phyloP scores from a whole-genome alignment of 2,888 invertebrate genomes.

The Heteromurus nitidus region DNA sequence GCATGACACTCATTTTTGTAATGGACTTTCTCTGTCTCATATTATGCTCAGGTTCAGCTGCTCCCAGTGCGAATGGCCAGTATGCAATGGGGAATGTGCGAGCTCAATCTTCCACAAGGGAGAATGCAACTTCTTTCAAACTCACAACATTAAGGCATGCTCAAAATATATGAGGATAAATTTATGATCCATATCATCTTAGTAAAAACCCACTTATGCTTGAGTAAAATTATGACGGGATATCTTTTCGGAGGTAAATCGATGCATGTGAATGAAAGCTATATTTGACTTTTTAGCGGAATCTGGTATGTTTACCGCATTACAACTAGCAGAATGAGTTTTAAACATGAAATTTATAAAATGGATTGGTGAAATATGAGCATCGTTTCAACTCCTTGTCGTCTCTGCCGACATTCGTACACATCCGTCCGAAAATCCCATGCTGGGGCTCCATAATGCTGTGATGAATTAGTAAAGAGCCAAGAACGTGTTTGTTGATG shows the following conservation, averaged over 20 bases:
- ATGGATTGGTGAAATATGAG: conserved; percentile 6
- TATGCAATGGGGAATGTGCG: conserved; percentile 74
- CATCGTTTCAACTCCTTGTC: conserved; percentile 14
- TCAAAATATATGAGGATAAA: conserved; percentile 9
- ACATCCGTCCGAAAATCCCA: neutral
- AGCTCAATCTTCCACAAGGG: conserved; percentile 69
- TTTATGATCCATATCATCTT: conserved; percentile 36
- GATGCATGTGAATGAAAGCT: conserved; percentile 21
- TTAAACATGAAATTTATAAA: neutral
- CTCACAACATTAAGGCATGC: conserved; percentile 68
- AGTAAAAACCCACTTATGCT: neutral
- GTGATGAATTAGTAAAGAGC: too few species aligned
- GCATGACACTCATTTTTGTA: conserved; percentile 3
- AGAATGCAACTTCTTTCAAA: conserved; percentile 72
- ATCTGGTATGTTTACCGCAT: neutral
- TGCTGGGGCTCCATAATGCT: too few species aligned
- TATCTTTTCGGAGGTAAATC: neutral
- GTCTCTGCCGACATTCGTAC: neutral
- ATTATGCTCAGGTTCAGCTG: conserved; percentile 58
- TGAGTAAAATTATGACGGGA: conserved; percentile 3
- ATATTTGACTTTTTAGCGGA: conserved; percentile 8
- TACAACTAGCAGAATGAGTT: neutral
- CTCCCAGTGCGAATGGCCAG: conserved; percentile 73
- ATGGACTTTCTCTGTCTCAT: conserved; percentile 19
- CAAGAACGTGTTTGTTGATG: too few species aligned